Conservation (phyloP, 2,888 invertebrate species). For the Zaprionus obscuricornis region DNA sequence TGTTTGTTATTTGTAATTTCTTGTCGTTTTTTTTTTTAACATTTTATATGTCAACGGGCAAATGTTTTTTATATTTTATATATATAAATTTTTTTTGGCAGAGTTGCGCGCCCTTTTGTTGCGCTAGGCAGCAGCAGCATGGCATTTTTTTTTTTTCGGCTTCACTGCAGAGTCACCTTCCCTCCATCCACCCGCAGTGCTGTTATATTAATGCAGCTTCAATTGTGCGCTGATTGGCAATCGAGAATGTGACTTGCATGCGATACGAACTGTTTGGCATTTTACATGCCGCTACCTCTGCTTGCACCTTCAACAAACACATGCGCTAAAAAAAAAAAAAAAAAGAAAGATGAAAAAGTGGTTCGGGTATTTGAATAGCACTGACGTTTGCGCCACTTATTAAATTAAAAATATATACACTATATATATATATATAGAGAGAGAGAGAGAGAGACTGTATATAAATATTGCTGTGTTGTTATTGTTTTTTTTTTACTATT, state of each 20-base stretch:
- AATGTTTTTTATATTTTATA: constrained; percentile 13
- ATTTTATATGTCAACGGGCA: constrained; percentile 66
- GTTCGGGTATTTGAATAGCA: constrained; percentile 63
- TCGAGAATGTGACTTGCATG: constrained; percentile 78
- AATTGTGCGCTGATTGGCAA: constrained; percentile 78
- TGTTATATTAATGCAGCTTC: constrained; percentile 76
- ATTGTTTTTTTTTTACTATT: constrained; percentile 60
- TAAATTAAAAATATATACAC: constrained; percentile 68
- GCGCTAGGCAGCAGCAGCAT: constrained; percentile 25
- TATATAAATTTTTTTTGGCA: constrained; percentile 37
- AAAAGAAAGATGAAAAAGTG: constrained; percentile 27
- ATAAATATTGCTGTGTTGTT: constrained; percentile 37
- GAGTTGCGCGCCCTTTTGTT: constrained; percentile 57
- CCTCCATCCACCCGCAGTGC: background rate
- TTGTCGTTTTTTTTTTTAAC: constrained; percentile 50
- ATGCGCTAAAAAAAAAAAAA: constrained; percentile 22
- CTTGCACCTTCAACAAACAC: background rate
- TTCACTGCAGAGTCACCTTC: constrained; percentile 30
- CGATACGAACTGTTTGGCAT: constrained; percentile 28
- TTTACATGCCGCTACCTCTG: background rate
- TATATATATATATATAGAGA: constrained; percentile 16
- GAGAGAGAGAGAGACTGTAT: too few species aligned
- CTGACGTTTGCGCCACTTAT: constrained; percentile 71
- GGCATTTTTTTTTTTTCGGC: constrained; percentile 47
- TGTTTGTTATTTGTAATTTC: constrained; percentile 69